Conservation (phyloP, 1,140 invertebrate genomes). For the Trachymyrmex septentrionalis region DNA sequence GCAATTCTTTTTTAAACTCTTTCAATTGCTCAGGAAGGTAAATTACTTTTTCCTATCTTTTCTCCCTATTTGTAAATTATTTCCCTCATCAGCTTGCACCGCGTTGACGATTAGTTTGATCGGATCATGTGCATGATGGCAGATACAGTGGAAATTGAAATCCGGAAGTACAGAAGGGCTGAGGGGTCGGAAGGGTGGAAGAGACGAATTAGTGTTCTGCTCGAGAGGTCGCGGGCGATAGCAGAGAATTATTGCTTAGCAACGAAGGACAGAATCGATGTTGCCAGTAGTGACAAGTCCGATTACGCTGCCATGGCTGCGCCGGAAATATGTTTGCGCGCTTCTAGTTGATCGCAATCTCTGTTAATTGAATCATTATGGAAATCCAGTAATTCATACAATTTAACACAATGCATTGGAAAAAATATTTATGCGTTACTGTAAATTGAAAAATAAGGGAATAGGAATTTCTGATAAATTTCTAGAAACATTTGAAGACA, state of each 20-base stretch:
- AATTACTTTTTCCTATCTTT: neutral
- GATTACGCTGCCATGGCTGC: slow-evolving; percentile 47
- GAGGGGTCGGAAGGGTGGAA: slow-evolving; percentile 30
- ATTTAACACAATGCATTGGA: neutral
- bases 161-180: slow-evolving; percentile 42
- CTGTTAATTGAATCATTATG: slow-evolving; percentile 57
- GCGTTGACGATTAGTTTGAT: slow-evolving; percentile 39
- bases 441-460: neutral
- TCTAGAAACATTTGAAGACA: neutral
- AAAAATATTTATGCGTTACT: neutral
- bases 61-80: slow-evolving; percentile 19
- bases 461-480: neutral
- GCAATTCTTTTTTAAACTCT: neutral
- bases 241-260: slow-evolving; percentile 64
- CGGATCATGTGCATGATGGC: slow-evolving; percentile 38
- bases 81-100: neutral
- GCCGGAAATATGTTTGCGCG: slow-evolving; percentile 60
- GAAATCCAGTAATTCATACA: neutral
- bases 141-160: slow-evolving; percentile 52
- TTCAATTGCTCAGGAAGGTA: neutral
- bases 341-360: slow-evolving; percentile 51
- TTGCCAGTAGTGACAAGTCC: slow-evolving; percentile 63
- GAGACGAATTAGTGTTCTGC: slow-evolving; percentile 64
- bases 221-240: slow-evolving; percentile 61
- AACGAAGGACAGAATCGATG: slow-evolving; percentile 65